Base-by-base conservation (phyloP, 2,888 invertebrate species). In the Acrobasis consociella region DNA sequence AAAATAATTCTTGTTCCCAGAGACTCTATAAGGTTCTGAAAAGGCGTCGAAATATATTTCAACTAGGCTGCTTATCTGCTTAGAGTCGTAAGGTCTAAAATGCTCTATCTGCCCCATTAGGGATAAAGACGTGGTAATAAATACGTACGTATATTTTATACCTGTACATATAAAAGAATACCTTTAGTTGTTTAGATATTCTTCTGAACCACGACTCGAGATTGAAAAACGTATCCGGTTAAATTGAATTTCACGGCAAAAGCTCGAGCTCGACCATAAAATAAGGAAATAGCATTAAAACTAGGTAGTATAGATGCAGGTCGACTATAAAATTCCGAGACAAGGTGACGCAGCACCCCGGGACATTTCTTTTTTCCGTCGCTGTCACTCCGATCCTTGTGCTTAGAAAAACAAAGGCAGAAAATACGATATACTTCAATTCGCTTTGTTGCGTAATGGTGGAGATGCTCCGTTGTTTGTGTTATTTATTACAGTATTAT, bases 401-500 rank as follows among this genome's bases (percentile, higher is more conserved):
- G 11, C 42, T 10, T 22, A 22, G 39, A 56, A 56, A 56, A 42
- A 56, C 17, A 56, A 42, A 42, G 22, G 55, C 38, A 55, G 52
- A 39, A 56, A 42, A 56, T 42, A 46, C 42, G 56, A 22, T 16
- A 17, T 17, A 56, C 42, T 56, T 46, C 56, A 17, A 56, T 46
- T 17, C 16, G 8, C 15, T 39, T 55, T 9, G 38, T 39, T 13
- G 5, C 42, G 55, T 42, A 39, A 11, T 16, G 55, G 16, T 39
- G 16, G 39, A 55, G 16, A 31, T 31, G 31, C 22, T 46, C 42
- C 17, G 17, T 56, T 56, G 56, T 56, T 42, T 42, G 13, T 22
- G 22, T 56, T 46, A 56, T 56, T 42, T 56, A 56, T 56, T 42
- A 56, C 56, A 22, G 17, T 16, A 10, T 9, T n/a, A n/a, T n/a